These are phyloP conservation scores for Pollachius pollachius DNA, from an alignment of 2,113 vertebrate genomes.

Conservation along the genomic window DNA sequence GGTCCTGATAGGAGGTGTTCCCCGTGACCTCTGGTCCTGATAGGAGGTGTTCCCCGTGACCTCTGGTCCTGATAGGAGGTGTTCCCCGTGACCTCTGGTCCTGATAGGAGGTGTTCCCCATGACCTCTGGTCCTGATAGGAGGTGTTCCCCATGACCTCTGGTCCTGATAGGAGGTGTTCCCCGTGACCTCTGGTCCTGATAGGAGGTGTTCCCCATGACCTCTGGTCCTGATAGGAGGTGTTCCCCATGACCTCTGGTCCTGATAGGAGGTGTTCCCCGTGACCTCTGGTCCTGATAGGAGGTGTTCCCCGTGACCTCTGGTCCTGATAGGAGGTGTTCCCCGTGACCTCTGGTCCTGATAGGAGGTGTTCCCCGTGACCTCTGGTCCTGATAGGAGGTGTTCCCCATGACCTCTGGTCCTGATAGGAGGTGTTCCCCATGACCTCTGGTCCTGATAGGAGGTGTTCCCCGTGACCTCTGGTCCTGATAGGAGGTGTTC, in stretches of 20 bases:
- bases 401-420: constrained; percentile 29
- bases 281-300: constrained; percentile 53
- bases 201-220: constrained; percentile 65
- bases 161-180: constrained; percentile 61
- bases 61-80: neutral
- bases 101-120: constrained; percentile 66
- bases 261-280: constrained; percentile 66
- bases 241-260: constrained; percentile 29
- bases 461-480: constrained; percentile 44
- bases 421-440: constrained; percentile 66
- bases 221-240: constrained; percentile 53
- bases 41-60: constrained; percentile 75
- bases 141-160: no score
- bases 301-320: constrained; percentile 69
- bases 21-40: neutral
- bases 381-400: constrained; percentile 53
- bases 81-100: neutral
- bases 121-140: constrained; percentile 76
- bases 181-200: neutral
- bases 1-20: constrained; percentile 61
- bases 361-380: constrained; percentile 70
- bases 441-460: constrained; percentile 53
- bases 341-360: constrained; percentile 38
- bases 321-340: constrained; percentile 61
- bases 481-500: constrained; percentile 61